phyloP scores from a whole-genome alignment of 2,797 vertebrate species.

The Chrysocyon brachyurus region DNA sequence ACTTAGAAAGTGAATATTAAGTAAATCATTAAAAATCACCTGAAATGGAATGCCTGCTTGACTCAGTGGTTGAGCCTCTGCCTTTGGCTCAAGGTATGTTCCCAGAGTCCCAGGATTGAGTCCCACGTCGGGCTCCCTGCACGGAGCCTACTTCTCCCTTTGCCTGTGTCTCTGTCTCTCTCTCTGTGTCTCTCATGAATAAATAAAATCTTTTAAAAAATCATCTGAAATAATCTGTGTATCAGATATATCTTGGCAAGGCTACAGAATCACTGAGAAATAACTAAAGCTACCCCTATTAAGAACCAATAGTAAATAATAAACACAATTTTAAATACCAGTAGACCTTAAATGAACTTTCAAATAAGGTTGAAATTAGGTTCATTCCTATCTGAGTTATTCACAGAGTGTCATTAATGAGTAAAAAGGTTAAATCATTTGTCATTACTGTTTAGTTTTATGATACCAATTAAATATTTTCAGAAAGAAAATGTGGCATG shows the following conservation, averaged over 20 bases:
- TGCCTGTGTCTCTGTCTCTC: too few species aligned
- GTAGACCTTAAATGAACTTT: neutral
- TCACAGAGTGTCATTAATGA: neutral
- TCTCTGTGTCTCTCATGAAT: too few species aligned
- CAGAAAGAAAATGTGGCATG: neutral
- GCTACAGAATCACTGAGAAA: neutral
- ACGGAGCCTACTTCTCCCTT: too few species aligned
- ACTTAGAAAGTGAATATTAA: neutral
- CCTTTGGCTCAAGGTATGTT: too few species aligned
- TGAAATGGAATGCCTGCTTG: neutral
- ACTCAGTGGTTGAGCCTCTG: too few species aligned
- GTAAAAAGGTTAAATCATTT: neutral
- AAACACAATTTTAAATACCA: neutral
- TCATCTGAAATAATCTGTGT: neutral
- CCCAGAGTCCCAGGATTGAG: too few species aligned
- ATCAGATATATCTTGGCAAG: neutral
- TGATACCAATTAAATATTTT: conserved; percentile 22
- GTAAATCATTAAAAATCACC: neutral
- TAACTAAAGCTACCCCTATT: neutral
- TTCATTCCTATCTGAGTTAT: neutral
- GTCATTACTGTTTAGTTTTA: conserved; percentile 10
- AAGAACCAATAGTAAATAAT: neutral
- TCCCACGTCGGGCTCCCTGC: too few species aligned
- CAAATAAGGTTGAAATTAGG: neutral
- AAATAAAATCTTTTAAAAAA: too few species aligned